Base-by-base conservation (phyloP, 64 coral and sea anemone genomes). In the Porites lutea region DNA sequence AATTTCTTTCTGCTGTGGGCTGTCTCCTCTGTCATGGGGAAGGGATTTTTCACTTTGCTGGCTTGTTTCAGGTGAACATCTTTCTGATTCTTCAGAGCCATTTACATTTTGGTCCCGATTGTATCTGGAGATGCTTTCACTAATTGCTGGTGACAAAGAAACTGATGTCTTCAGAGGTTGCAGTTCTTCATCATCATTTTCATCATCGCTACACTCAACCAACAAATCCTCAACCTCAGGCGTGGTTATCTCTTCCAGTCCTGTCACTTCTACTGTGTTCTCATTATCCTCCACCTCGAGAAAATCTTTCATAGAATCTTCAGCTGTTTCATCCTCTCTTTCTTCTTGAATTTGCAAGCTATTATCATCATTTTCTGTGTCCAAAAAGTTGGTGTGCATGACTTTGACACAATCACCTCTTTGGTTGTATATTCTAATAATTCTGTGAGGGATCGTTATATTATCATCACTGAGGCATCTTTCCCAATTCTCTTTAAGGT, bases 391-490 rank as follows among this genome's bases (percentile, higher is more conserved):
- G 18, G 68, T 71, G 68, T 23, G 68, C 5, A 23, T 71, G 3
- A 71, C 68, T 71, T 3, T 21, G 23, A 3, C 37, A 10, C 68
- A 71, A 22, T 71, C 67, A 62, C 57, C 60, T n/a, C 19, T 55
- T n/a, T 54, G 51, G 21, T 59, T 59, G 44, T 63, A 48, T 9
- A 48, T 47, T 18, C 58, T 83, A 44, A 27, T 22, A 19, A 63
- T 22, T 5, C 16, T 83, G 61, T 83, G 80, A 79, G n/a, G 76
- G 53, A 79, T 52, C 53, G 50, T 79, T 13, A 79, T 51, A 11
- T 79, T 48, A 4, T 46, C 44, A 79, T 50, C 76, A 46, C 44
- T 47, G 8, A 52, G 53, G 70, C 70, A 72, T 46, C 44, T 72
- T 23, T 72, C 70, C 70, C 70, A 72, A 15, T 15, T 9, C 70